A percentile compares a stretch with the other conserved stretches of the same genome.
phyloP scores from a whole-genome alignment of 2,888 invertebrate genomes.

The Lacanobia wlatinum region DNA sequence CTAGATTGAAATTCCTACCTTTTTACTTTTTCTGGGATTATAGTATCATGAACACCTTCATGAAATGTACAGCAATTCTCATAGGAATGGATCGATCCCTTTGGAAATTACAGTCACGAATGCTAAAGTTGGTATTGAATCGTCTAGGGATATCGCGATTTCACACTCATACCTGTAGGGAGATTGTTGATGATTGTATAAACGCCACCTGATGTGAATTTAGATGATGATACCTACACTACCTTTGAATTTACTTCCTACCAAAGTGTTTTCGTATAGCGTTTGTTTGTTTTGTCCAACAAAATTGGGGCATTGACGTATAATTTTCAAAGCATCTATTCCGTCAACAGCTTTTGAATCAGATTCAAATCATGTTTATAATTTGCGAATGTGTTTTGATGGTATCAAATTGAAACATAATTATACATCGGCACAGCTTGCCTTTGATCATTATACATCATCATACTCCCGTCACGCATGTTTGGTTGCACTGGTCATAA shows the following conservation, averaged over 20 bases:
- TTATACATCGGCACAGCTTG: background rate
- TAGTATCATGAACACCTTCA: background rate
- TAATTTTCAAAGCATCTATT: background rate
- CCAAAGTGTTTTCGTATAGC: background rate
- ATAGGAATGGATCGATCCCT: background rate
- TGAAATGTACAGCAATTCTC: background rate
- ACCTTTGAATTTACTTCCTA: background rate
- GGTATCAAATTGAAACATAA: background rate
- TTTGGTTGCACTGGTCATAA: background rate
- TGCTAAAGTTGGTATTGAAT: background rate
- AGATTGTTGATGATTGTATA: slow-evolving; percentile 3
- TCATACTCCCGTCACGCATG: background rate
- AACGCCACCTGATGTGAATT: background rate
- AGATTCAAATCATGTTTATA: background rate
- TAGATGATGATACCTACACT: background rate
- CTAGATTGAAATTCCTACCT: background rate
- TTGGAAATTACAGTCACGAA: slow-evolving; percentile 19
- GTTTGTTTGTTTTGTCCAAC: background rate
- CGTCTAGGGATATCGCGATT: slow-evolving; percentile 23
- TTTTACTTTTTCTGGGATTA: background rate
- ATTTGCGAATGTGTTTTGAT: slow-evolving; percentile 1
- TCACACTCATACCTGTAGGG: slow-evolving; percentile 2
- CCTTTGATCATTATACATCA: slow-evolving; percentile 12
- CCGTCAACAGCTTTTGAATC: background rate
- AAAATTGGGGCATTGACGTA: background rate